A percentile compares a stretch with the other conserved stretches of the same genome.
Evolutionary conservation across 2,113 vertebrate species (phyloP).

Genomic region (Lamprotornis superbus): DNA sequence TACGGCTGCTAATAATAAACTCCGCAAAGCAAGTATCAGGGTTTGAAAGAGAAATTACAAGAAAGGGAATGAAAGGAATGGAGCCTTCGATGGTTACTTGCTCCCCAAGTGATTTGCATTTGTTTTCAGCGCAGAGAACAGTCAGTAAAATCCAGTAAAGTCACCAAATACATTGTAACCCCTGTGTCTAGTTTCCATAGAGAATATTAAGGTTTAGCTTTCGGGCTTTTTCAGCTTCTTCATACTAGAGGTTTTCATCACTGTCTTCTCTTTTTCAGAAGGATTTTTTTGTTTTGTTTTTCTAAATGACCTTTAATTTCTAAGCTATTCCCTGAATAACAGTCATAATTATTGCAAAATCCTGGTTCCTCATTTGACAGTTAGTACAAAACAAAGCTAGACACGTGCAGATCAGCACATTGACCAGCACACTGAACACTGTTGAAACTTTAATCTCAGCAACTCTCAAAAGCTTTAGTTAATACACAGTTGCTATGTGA

Average conservation of each 20-base stretch:
- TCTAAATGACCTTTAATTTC: not conserved
- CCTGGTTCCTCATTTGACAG: not conserved
- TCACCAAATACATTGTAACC: slow-evolving; percentile 5
- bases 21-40: not conserved
- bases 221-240: not conserved
- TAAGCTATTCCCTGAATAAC: not conserved
- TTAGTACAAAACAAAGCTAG: not conserved
- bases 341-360: slow-evolving; percentile 28
- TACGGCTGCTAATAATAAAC: not conserved
- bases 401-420: not conserved
- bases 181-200: not conserved
- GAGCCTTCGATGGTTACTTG: not conserved
- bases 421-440: not conserved
- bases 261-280: not conserved
- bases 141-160: not conserved
- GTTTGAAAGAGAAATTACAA: slow-evolving; percentile 28
- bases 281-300: not conserved
- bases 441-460: not conserved
- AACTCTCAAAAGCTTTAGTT: not conserved
- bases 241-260: not conserved
- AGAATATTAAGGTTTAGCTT: not conserved
- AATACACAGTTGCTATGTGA: not conserved
- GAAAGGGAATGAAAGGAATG: slow-evolving; percentile 5
- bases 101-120: not conserved
- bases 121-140: not conserved